A percentile compares a stretch with the other conserved stretches of the same genome.
These are phyloP conservation scores for Leptopilina boulardi DNA, from an alignment of 1,140 invertebrate genomes.

Conservation along the genomic window DNA sequence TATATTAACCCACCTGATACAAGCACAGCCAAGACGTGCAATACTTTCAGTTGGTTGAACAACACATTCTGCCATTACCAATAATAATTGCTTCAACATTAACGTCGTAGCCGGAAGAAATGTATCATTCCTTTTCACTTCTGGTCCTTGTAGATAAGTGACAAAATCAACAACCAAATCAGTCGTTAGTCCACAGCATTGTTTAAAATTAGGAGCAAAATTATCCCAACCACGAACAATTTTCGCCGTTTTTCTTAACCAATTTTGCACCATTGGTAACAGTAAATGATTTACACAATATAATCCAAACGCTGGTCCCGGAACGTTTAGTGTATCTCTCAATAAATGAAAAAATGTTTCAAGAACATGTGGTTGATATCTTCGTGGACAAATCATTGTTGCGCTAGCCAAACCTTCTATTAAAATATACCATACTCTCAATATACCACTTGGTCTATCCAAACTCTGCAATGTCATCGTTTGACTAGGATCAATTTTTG, in stretches of 20 bases:
- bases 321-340: constrained; percentile 84
- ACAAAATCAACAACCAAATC: constrained; percentile 93
- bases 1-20: constrained; percentile 80
- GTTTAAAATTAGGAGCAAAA: constrained; percentile 91
- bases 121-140: constrained; percentile 62
- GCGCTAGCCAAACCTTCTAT: constrained; percentile 92
- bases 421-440: constrained; percentile 93
- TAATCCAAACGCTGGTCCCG: constrained; percentile 89
- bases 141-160: constrained; percentile 76
- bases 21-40: constrained; percentile 93
- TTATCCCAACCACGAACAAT: constrained; percentile 84
- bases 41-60: constrained; percentile 91
- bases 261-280: constrained; percentile 92
- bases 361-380: constrained; percentile 90
- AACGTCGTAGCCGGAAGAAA: constrained; percentile 80
- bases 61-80: constrained; percentile 94
- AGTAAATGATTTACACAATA: constrained; percentile 94
- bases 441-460: constrained; percentile 89
- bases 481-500: constrained; percentile 78
- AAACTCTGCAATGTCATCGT: constrained; percentile 81
- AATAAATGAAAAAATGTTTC: constrained; percentile 92
- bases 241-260: constrained; percentile 85
- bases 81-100: constrained; percentile 89
- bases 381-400: constrained; percentile 86
- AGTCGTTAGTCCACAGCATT: constrained; percentile 92